phyloP scores from a whole-genome alignment of 2,888 invertebrate genomes.

The Diploptera punctata region DNA sequence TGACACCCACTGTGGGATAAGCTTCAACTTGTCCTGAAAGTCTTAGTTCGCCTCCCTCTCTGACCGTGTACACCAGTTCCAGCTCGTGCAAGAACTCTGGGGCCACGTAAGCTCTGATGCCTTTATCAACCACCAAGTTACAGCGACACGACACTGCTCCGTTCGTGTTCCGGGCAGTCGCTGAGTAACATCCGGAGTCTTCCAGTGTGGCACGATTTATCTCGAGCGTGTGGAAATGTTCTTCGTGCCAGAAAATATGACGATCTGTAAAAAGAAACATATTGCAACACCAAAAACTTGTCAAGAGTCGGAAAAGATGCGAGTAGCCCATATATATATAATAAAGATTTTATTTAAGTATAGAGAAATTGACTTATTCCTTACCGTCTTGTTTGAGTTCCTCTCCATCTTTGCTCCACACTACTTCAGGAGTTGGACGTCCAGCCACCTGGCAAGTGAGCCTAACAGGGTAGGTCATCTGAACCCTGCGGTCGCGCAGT shows the following conservation, averaged over 20 bases:
- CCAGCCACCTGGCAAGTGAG: constrained; percentile 87
- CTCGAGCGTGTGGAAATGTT: constrained; percentile 85
- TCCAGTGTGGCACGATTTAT: constrained; percentile 77
- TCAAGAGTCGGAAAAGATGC: too few species aligned
- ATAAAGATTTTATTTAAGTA: too few species aligned
- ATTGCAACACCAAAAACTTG: too few species aligned
- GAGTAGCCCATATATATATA: too few species aligned
- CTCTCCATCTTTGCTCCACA: constrained; percentile 85
- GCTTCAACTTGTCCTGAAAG: constrained; percentile 63
- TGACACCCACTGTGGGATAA: constrained; percentile 78
- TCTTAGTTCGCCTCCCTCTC: constrained; percentile 66
- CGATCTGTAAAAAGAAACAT: constrained; percentile 55
- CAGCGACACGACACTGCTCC: constrained; percentile 85
- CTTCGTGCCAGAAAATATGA: constrained; percentile 69
- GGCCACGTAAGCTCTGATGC: constrained; percentile 79
- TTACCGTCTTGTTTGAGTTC: constrained; percentile 65
- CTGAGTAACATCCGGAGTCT: constrained; percentile 82
- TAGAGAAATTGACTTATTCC: neutral
- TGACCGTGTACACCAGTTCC: constrained; percentile 67
- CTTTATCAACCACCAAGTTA: constrained; percentile 79
- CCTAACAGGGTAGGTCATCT: constrained; percentile 82
- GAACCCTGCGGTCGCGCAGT: constrained; percentile 80
- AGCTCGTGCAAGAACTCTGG: constrained; percentile 78
- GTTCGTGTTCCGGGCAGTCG: constrained; percentile 76
- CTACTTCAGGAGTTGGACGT: constrained; percentile 72